These are phyloP conservation scores for Noturus placidus DNA, from an alignment of 2,113 vertebrate species.

Conservation along the genomic window DNA sequence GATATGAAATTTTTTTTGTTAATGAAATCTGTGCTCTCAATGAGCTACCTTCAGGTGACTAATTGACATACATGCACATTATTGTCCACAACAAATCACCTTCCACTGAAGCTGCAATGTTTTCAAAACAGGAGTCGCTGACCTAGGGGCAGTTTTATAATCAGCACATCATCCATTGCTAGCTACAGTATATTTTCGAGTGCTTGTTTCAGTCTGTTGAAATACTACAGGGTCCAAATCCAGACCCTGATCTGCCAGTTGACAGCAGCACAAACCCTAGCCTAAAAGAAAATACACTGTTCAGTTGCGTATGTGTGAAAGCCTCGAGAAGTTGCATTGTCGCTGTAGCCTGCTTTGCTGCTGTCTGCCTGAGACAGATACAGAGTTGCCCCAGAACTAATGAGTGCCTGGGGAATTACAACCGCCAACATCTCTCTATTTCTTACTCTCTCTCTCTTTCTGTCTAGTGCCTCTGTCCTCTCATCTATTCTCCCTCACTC, in stretches of 20 bases:
- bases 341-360: background rate
- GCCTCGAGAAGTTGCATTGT: background rate
- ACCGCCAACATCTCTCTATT: background rate
- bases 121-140: background rate
- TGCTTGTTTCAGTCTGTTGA: background rate
- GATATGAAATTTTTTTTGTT: too few relatives aligned
- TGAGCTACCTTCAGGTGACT: background rate
- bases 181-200: background rate
- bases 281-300: background rate
- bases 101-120: background rate
- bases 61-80: background rate
- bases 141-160: background rate
- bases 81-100: background rate
- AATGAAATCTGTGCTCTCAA: background rate
- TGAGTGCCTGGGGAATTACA: slow-evolving; percentile 1
- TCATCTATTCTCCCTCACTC: slow-evolving; percentile 8
- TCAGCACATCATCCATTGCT: background rate
- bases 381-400: slow-evolving; percentile 9
- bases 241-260: background rate
- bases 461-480: background rate
- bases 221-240: background rate
- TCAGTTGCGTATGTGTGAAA: background rate
- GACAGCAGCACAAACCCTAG: background rate
- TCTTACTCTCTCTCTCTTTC: background rate
- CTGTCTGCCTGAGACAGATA: background rate